A percentile compares a stretch with the other conserved stretches of the same genome.
Evolutionary conservation across 2,113 vertebrate species (phyloP).

Genomic region (Pteruthius melanotis): DNA sequence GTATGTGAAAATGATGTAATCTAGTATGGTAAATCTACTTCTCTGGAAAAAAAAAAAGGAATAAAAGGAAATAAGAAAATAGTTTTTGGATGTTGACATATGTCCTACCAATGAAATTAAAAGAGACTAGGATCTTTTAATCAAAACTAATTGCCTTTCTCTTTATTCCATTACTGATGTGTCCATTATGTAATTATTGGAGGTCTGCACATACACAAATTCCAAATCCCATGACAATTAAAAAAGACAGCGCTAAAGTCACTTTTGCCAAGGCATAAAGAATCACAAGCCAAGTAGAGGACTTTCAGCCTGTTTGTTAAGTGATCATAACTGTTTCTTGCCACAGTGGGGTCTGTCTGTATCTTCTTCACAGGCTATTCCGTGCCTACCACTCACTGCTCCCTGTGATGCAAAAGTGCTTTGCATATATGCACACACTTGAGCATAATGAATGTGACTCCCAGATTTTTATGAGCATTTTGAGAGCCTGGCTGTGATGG

Average conservation of each 20-base stretch:
- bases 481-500: not conserved
- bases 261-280: not conserved
- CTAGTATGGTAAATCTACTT: not conserved
- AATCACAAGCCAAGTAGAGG: not conserved
- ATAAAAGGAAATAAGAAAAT: not conserved
- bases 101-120: not conserved
- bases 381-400: not conserved
- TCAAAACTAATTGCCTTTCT: conserved; percentile 19
- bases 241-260: not conserved
- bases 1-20: conserved; percentile 38
- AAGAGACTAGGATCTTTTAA: conserved; percentile 18
- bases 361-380: not conserved
- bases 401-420: not conserved
- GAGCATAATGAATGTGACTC: conserved; percentile 5
- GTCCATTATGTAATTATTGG: not conserved
- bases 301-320: not conserved
- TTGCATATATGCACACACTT: not conserved
- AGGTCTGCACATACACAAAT: not conserved
- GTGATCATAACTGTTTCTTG: not conserved
- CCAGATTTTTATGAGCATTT: conserved; percentile 18
- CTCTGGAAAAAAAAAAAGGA: not conserved
- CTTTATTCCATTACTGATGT: not conserved
- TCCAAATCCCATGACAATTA: not conserved
- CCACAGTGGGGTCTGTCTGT: not conserved
- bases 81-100: not conserved